Conservation (phyloP, 2,797 vertebrate genomes). For the Heliangelus exortis region DNA sequence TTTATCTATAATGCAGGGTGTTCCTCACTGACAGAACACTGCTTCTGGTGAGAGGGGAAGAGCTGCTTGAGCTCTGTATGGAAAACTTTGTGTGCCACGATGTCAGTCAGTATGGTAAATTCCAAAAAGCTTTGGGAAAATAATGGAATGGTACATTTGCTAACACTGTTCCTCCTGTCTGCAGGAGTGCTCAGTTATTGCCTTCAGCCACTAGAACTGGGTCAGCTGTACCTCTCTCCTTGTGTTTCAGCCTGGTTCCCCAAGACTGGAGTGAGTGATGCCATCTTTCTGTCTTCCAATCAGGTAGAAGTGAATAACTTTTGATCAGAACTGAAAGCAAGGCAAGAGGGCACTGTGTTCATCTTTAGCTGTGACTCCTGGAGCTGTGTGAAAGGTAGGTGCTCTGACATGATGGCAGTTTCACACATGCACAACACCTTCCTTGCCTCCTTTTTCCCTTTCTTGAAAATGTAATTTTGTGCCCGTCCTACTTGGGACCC, state of each 20-base stretch:
- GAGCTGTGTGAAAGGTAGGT: not conserved
- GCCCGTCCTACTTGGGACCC: not conserved
- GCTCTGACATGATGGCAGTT: not conserved
- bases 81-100: not conserved
- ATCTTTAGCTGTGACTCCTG: not conserved
- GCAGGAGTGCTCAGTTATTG: not conserved
- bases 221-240: not conserved
- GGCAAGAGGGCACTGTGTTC: not conserved
- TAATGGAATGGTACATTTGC: not conserved
- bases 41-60: not conserved
- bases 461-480: not conserved
- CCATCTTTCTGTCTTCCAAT: not conserved
- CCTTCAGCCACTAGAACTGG: not conserved
- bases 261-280: not conserved
- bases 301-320: not conserved
- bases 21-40: not conserved
- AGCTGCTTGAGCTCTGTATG: not conserved
- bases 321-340: not conserved
- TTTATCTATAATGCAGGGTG: not conserved
- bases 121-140: not conserved
- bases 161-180: not conserved
- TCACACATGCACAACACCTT: not conserved
- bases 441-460: not conserved
- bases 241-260: not conserved
- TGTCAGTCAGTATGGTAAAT: fast-evolving